Base-by-base conservation (phyloP, 1,140 invertebrate genomes). In the Drosophila santomea region DNA sequence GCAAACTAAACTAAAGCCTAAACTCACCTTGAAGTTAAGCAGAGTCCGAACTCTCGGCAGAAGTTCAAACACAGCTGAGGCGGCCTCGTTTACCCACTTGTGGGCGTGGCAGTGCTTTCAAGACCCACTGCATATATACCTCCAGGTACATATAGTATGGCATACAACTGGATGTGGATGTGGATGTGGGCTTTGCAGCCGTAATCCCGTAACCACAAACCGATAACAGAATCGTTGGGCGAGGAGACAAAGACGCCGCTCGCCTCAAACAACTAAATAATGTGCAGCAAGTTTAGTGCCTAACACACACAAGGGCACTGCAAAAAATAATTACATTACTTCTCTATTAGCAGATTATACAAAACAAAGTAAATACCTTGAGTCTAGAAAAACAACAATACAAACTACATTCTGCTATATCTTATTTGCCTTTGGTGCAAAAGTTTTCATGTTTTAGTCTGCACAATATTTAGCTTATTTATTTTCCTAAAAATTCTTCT, bases 211-310 rank as follows among this genome's bases (percentile, higher is more conserved):
- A 68, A 83, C 83, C 83, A 74, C 83, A 86, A 72, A 45, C 83
- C 86, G 83, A 76, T 88, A 79, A 76, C 71, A 82, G 76, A 69
- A 83, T 74, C 62, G 62, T 78, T 63, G 80, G 69, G 45, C 14
- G 38, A 71, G 55, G 74, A 76, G 72, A 74, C 71, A 82, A 79
- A 79, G 75, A 73, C 45, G 56, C 64, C 47, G 44, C 38, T 39
- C 32, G 41, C 38, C 72, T 48, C 84, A 79, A 88, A 88, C 84
- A 88, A 83, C 83, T 88, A 89, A 89, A 88, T 88, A 88, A 88
- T 89, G 84, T 89, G 76, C 84, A 45, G 52, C 54, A 88, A 82
- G 83, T 88, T 89, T 89, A 80, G 71, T 80, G 76, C 58, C 36
- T 62, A 20, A 20, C 55, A 47, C 50, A 20, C 50, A 52, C 32